Percentiles rank a stretch among this genome's conserved stretches.
These are phyloP conservation scores for Crocidura indochinensis DNA, from an alignment of 2,797 vertebrate species.

Conservation along the genomic window DNA sequence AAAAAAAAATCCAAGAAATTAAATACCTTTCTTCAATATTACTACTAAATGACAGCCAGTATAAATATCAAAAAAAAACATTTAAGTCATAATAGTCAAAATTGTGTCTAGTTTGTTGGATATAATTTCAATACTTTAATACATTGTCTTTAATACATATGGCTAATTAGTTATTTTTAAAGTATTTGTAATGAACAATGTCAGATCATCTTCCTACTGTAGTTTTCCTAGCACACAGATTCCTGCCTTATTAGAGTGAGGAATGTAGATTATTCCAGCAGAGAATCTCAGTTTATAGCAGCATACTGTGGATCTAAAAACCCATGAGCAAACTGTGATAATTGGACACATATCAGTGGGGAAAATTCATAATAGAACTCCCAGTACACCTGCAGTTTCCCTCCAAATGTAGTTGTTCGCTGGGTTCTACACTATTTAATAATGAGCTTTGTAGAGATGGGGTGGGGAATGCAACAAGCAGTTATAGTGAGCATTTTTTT, in stretches of 20 bases:
- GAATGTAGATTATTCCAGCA: not conserved
- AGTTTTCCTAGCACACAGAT: not conserved
- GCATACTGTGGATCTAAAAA: constrained; percentile 11
- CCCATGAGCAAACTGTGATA: constrained; percentile 55
- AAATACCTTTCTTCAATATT: too few relatives aligned
- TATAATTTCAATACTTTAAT: not conserved
- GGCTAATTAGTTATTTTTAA: constrained; percentile 16
- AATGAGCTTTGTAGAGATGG: not conserved
- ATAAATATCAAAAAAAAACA: too few relatives aligned
- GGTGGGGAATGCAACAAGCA: not conserved
- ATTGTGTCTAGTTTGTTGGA: not conserved
- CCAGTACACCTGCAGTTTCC: not conserved
- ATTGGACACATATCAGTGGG: constrained; percentile 3
- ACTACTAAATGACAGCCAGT: too few relatives aligned
- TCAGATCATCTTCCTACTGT: not conserved
- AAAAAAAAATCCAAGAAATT: too few relatives aligned
- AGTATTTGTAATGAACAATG: not conserved
- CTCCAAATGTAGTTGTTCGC: not conserved
- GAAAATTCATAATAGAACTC: not conserved
- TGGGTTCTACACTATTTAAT: constrained; percentile 51
- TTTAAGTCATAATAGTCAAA: not conserved
- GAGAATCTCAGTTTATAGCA: constrained; percentile 26
- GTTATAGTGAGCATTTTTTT: not conserved
- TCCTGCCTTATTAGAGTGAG: not conserved
- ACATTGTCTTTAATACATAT: not conserved